A percentile compares a stretch with the other conserved stretches of the same genome.
These are phyloP conservation scores for Brachynemurus nebulosus DNA, from an alignment of 2,888 invertebrate genomes.

Conservation along the genomic window DNA sequence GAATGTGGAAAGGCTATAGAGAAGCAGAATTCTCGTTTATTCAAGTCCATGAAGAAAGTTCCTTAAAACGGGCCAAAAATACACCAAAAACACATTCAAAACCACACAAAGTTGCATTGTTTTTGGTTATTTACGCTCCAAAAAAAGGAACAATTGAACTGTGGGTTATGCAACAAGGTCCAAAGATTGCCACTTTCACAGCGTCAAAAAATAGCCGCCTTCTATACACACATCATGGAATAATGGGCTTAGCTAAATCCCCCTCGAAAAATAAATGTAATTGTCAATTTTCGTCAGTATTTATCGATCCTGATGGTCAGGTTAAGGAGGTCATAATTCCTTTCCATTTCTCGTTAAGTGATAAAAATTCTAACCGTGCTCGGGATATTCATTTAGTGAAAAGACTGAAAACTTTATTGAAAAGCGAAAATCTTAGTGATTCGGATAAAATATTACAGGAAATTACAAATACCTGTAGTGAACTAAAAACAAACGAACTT, in stretches of 20 bases:
- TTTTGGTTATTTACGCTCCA: slow-evolving; percentile 86
- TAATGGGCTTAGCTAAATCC: slow-evolving; percentile 54
- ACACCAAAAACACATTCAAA: slow-evolving; percentile 20
- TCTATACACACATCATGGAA: slow-evolving; percentile 64
- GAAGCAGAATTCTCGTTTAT: slow-evolving; percentile 93
- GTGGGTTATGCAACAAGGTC: slow-evolving; percentile 81
- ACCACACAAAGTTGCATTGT: slow-evolving; percentile 45
- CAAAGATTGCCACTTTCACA: slow-evolving; percentile 79
- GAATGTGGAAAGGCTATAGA: slow-evolving; percentile 91
- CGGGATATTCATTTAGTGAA: slow-evolving; percentile 78
- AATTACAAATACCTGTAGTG: slow-evolving; percentile 40
- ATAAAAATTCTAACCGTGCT: slow-evolving; percentile 73
- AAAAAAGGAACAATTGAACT: slow-evolving; percentile 87
- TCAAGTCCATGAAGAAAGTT: slow-evolving; percentile 55
- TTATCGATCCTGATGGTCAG: slow-evolving; percentile 71
- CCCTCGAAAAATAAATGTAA: slow-evolving; percentile 41
- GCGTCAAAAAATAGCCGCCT: slow-evolving; percentile 74
- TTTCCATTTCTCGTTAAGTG: slow-evolving; percentile 80
- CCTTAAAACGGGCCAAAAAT: slow-evolving; percentile 21
- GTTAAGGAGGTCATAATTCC: slow-evolving; percentile 76
- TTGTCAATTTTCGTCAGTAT: slow-evolving; percentile 56
- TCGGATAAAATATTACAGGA: slow-evolving; percentile 38
- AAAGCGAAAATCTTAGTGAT: slow-evolving; percentile 35
- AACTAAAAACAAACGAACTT: slow-evolving; percentile 57
- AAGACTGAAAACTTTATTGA: slow-evolving; percentile 53